These are phyloP conservation scores for Copidosoma aretas DNA, from an alignment of 2,888 invertebrate genomes.

Conservation along the genomic window DNA sequence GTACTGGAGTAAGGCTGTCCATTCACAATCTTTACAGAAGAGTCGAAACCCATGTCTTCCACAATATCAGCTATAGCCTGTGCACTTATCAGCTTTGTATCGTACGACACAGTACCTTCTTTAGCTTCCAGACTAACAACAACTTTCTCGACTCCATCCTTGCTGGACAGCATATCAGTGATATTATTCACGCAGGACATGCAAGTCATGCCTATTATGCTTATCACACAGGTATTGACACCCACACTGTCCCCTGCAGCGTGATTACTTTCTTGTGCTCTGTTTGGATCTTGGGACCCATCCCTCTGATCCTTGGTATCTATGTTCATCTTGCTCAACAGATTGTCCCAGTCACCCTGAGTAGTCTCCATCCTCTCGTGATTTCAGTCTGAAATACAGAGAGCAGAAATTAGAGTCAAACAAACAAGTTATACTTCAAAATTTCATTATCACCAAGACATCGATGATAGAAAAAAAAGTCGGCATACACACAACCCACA, in stretches of 20 bases:
- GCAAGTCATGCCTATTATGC: conserved; percentile 87
- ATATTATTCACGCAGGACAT: conserved; percentile 89
- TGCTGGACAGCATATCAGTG: conserved; percentile 68
- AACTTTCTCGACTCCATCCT: conserved; percentile 69
- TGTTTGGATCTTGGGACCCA: neutral
- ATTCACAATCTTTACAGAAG: conserved; percentile 63
- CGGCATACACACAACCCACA: neutral
- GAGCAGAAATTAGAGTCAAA: neutral
- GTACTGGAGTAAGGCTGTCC: conserved; percentile 6
- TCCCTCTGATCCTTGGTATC: conserved; percentile 6
- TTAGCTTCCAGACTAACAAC: conserved; percentile 71
- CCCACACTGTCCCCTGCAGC: neutral
- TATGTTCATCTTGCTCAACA: neutral
- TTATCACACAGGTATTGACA: conserved; percentile 62
- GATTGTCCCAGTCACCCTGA: conserved; percentile 1
- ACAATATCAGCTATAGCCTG: conserved; percentile 72
- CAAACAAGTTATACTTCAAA: no score
- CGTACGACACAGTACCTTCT: conserved; percentile 71
- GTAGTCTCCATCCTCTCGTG: neutral
- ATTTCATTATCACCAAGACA: neutral
- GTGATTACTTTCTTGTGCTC: neutral
- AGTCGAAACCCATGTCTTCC: conserved; percentile 83
- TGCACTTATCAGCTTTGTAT: conserved; percentile 64
- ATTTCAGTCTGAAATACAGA: neutral
- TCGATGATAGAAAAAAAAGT: neutral